Evolutionary conservation across 2,113 vertebrate genomes (phyloP).

Genomic region (Xiphophorus hellerii): DNA sequence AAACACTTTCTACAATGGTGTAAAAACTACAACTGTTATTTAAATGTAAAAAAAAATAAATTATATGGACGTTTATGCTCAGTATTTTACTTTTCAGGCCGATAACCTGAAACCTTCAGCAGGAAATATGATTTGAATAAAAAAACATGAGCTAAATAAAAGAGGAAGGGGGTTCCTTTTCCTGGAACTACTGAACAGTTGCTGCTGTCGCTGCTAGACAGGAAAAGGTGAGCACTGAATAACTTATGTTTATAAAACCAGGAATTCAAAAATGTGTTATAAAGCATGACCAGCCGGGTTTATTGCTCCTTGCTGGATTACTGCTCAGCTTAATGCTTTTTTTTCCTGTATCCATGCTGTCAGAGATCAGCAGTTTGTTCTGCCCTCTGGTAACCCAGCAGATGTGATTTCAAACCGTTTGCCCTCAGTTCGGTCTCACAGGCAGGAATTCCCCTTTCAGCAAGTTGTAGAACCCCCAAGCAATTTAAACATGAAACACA

Average conservation of each 20-base stretch:
- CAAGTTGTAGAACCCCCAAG: neutral
- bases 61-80: neutral
- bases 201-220: neutral
- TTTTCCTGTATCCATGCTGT: neutral
- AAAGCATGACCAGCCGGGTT: conserved; percentile 4
- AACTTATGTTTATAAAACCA: conserved; percentile 12
- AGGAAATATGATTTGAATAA: neutral
- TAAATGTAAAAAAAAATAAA: too few relatives aligned
- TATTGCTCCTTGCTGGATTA: neutral
- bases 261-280: neutral
- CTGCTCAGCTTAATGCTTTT: neutral
- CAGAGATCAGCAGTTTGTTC: neutral
- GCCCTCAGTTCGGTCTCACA: conserved; percentile 18
- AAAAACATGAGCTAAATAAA: neutral
- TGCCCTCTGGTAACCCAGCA: conserved; percentile 47
- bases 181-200: conserved; percentile 38
- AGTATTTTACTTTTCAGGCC: neutral
- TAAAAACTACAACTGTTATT: neutral
- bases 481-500: neutral
- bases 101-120: neutral
- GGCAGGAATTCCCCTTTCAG: neutral
- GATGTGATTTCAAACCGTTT: accelerated
- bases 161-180: conserved; percentile 6
- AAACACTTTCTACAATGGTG: neutral
- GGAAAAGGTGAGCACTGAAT: conserved; percentile 8